Evolutionary conservation across 2,797 vertebrate genomes (phyloP).

Genomic region (Onychomys leucogaster): DNA sequence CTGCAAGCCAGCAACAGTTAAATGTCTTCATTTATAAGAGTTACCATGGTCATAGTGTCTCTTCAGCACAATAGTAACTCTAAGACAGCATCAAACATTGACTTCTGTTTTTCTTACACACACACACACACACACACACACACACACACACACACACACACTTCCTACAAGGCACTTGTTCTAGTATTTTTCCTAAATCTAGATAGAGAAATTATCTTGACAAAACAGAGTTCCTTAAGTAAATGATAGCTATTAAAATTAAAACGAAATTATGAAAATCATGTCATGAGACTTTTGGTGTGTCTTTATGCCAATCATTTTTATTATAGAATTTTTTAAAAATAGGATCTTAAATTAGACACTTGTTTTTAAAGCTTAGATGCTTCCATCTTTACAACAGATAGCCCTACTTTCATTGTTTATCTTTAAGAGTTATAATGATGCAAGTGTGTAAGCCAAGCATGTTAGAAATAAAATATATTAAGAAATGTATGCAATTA

Average conservation of each 20-base stretch:
- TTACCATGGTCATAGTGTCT: background rate
- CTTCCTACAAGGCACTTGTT: background rate
- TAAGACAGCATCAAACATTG: background rate
- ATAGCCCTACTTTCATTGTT: background rate
- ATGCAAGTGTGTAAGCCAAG: background rate
- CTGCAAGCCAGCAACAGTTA: background rate
- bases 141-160: background rate
- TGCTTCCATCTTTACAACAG: background rate
- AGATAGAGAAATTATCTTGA: background rate
- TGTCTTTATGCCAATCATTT: background rate
- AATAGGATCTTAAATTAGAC: no score
- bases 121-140: background rate
- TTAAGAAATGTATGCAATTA: background rate
- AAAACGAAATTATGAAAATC: background rate
- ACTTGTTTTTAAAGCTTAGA: background rate
- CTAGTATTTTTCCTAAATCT: constrained; percentile 17
- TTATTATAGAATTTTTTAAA: background rate
- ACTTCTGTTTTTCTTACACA: background rate
- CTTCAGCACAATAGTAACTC: background rate
- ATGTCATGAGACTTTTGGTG: background rate
- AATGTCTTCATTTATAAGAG: background rate
- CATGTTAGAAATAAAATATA: background rate
- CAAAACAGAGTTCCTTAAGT: background rate
- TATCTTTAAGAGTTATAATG: background rate
- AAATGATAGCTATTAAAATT: background rate